Evolutionary conservation across 2,797 vertebrate genomes (phyloP).

Genomic region (Gymnopithys bicolor): DNA sequence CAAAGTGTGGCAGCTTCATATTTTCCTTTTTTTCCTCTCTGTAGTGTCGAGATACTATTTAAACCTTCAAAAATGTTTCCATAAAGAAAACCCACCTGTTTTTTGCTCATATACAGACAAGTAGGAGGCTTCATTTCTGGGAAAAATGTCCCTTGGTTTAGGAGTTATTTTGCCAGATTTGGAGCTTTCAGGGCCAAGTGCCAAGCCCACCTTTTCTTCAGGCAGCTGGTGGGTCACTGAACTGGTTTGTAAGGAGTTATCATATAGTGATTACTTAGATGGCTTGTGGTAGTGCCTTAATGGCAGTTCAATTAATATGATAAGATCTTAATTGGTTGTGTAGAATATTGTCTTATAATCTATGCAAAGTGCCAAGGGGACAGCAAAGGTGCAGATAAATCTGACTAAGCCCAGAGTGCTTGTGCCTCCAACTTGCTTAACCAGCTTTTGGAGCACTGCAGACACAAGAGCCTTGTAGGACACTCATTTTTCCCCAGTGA

Average conservation of each 20-base stretch:
- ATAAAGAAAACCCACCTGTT: not conserved
- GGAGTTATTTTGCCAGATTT: conserved; percentile 3
- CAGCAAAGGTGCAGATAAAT: conserved; percentile 48
- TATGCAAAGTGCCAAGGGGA: conserved; percentile 53
- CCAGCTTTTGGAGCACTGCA: not conserved
- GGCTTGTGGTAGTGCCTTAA: conserved; percentile 66
- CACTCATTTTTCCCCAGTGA: not conserved
- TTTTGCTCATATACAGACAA: not conserved
- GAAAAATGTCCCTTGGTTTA: not conserved
- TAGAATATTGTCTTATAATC: conserved; percentile 71
- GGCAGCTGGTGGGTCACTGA: conserved; percentile 31
- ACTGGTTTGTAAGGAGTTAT: conserved; percentile 57
- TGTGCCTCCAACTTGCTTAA: not conserved
- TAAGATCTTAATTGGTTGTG: conserved; percentile 73
- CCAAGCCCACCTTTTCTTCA: conserved; percentile 17
- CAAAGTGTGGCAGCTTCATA: not conserved
- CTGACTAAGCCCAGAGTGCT: conserved; percentile 15
- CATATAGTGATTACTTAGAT: conserved; percentile 62
- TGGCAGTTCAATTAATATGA: conserved; percentile 73
- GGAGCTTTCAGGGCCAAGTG: conserved; percentile 19
- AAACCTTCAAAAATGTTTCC: not conserved
- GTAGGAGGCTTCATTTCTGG: not conserved
- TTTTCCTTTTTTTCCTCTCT: not conserved
- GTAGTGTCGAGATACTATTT: not conserved
- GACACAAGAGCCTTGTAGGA: not conserved